These are phyloP conservation scores for Pseudomyrmex concolor DNA, from an alignment of 1,140 invertebrate species.

Conservation along the genomic window DNA sequence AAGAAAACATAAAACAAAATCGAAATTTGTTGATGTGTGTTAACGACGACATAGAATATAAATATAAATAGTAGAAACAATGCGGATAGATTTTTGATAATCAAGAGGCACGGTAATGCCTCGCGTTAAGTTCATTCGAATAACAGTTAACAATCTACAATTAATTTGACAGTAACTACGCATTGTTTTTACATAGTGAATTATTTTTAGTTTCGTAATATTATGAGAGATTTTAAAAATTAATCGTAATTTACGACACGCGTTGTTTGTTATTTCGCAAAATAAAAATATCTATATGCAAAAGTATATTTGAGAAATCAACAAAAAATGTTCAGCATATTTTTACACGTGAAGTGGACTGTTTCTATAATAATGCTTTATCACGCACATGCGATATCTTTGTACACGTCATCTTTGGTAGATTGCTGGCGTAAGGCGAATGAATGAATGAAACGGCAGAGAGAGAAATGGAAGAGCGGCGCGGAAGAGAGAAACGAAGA, in stretches of 20 bases:
- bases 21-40: conserved; percentile 25
- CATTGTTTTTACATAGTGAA: background rate
- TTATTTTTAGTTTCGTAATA: conserved; percentile 2
- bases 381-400: conserved; percentile 67
- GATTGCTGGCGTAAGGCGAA: conserved; percentile 30
- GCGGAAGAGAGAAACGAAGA: conserved; percentile 1
- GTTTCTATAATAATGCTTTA: conserved; percentile 38
- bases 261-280: too few relatives aligned
- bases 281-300: background rate
- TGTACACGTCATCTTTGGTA: conserved; percentile 33
- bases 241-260: too few relatives aligned
- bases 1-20: background rate
- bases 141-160: background rate
- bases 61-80: too few relatives aligned
- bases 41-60: too few relatives aligned
- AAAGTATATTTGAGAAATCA: conserved; percentile 10
- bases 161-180: background rate
- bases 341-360: conserved; percentile 19
- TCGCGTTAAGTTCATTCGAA: too few relatives aligned
- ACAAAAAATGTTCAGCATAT: conserved; percentile 21
- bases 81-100: too few relatives aligned
- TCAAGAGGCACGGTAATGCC: too few relatives aligned
- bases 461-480: background rate
- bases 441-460: conserved; percentile 45
- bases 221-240: too few relatives aligned